A percentile compares a stretch with the other conserved stretches of the same genome.
These are phyloP conservation scores for Eristalinus sepulchralis DNA, from an alignment of 2,888 invertebrate species.

Conservation along the genomic window DNA sequence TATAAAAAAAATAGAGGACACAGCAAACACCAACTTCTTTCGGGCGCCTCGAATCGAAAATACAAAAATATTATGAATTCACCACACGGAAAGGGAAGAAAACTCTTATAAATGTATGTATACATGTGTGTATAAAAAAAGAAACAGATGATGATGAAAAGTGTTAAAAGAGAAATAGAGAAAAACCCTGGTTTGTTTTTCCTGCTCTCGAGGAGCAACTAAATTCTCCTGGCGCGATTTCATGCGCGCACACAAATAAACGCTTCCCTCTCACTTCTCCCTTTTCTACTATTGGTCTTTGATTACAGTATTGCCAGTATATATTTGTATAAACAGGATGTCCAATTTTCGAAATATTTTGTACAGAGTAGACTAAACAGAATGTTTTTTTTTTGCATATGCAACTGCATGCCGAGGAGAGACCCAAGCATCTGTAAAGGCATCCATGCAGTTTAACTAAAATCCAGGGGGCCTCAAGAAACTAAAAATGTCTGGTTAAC, in stretches of 20 bases:
- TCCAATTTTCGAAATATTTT: not conserved
- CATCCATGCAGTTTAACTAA: too few relatives aligned
- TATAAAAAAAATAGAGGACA: constrained; percentile 43
- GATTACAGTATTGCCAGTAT: constrained; percentile 50
- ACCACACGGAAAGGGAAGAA: constrained; percentile 36
- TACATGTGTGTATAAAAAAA: not conserved
- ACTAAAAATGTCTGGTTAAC: too few relatives aligned
- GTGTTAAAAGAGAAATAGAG: constrained; percentile 16
- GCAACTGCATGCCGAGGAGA: too few relatives aligned
- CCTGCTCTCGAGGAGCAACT: constrained; percentile 18
- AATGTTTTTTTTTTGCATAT: too few relatives aligned
- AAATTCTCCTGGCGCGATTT: not conserved
- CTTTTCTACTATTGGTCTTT: constrained; percentile 15
- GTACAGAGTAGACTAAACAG: too few relatives aligned
- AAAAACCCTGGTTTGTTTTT: constrained; percentile 40
- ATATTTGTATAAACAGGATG: not conserved
- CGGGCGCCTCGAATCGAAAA: constrained; percentile 17
- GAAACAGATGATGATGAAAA: not conserved
- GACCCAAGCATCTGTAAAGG: too few relatives aligned
- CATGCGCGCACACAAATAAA: not conserved
- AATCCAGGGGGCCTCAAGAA: too few relatives aligned
- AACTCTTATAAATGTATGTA: not conserved
- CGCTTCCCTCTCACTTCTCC: constrained; percentile 3
- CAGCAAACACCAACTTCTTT: constrained; percentile 3
- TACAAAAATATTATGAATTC: constrained; percentile 41